phyloP scores from a whole-genome alignment of 2,888 invertebrate genomes.

The Ptycholaimellus sp. region DNA sequence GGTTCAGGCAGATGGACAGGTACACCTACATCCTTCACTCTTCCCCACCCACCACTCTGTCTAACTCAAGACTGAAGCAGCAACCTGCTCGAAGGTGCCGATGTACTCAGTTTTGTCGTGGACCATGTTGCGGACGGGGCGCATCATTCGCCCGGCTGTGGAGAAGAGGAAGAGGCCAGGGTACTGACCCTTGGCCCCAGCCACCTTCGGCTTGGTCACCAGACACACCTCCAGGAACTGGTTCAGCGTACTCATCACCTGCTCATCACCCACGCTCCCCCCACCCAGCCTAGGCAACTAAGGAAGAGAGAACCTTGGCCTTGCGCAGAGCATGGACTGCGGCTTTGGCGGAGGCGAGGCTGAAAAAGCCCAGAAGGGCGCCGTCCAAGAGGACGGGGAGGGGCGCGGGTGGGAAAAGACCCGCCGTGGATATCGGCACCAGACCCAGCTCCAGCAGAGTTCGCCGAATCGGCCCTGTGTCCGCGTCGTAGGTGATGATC shows the following conservation, averaged over 20 bases:
- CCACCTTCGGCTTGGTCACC: conserved; percentile 28
- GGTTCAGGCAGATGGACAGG: conserved; percentile 55
- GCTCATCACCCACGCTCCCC: conserved; percentile 30
- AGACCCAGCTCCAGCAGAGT: conserved; percentile 17
- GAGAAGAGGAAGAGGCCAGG: conserved; percentile 76
- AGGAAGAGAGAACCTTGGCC: too few relatives aligned
- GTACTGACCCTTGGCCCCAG: conserved; percentile 44
- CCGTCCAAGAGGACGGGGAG: conserved; percentile 56
- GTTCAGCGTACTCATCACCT: conserved; percentile 22
- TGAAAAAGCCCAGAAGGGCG: conserved; percentile 47
- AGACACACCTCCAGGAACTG: conserved; percentile 60
- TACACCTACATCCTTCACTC: too few relatives aligned
- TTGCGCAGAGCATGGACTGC: conserved; percentile 45
- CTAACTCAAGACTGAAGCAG: too few relatives aligned
- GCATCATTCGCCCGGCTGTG: conserved; percentile 65
- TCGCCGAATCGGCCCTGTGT: conserved; percentile 6
- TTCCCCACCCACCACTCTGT: too few relatives aligned
- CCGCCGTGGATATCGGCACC: too few relatives aligned
- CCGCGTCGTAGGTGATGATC: conserved; percentile 14
- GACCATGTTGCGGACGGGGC: conserved; percentile 63
- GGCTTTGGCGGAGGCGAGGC: conserved; percentile 37
- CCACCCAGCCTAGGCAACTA: too few relatives aligned
- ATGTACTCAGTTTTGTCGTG: conserved; percentile 48
- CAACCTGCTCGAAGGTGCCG: conserved; percentile 32
- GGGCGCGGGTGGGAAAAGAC: too few relatives aligned